Evolutionary conservation across 2,888 invertebrate species (phyloP).

Genomic region (Ophioninae sp.): DNA sequence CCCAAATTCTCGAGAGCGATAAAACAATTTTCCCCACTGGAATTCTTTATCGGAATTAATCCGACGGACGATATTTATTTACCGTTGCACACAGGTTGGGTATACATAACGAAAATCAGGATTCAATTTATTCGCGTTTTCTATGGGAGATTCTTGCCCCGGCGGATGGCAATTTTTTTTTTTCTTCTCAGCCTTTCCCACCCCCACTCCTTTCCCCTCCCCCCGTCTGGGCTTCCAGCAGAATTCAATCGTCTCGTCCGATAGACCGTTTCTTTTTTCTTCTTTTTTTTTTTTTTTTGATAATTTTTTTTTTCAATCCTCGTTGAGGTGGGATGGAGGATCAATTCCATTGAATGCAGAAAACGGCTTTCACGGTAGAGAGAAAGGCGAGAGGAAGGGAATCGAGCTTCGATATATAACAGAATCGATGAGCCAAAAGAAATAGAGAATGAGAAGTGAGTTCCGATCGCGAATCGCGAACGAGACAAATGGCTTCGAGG

Average conservation of each 20-base stretch:
- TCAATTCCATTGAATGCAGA: constrained; percentile 41
- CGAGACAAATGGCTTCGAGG: constrained; percentile 22
- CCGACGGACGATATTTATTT: constrained; percentile 33
- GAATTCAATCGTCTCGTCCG: constrained; percentile 41
- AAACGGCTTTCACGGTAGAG: constrained; percentile 12
- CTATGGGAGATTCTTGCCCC: constrained; percentile 4
- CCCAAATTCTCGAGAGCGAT: constrained; percentile 38
- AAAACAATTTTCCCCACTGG: constrained; percentile 33
- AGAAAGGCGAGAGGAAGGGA: neutral
- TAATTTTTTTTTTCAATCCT: constrained; percentile 1
- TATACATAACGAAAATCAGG: constrained; percentile 37
- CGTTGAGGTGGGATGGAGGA: constrained; percentile 5
- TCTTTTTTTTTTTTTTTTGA: constrained; percentile 12
- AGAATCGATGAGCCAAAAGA: constrained; percentile 14
- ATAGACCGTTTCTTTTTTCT: constrained; percentile 31
- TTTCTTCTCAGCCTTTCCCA: neutral
- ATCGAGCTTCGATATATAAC: constrained; percentile 3
- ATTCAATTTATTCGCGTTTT: constrained; percentile 54
- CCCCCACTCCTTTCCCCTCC: neutral
- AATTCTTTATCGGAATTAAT: constrained; percentile 50
- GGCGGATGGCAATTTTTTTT: constrained; percentile 27
- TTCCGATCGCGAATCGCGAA: constrained; percentile 15
- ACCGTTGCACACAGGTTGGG: neutral
- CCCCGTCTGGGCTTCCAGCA: neutral
- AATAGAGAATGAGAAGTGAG: constrained; percentile 15